Evolutionary conservation across 1,140 invertebrate species (phyloP).

Genomic region (Lamellibrachia luymesi): DNA sequence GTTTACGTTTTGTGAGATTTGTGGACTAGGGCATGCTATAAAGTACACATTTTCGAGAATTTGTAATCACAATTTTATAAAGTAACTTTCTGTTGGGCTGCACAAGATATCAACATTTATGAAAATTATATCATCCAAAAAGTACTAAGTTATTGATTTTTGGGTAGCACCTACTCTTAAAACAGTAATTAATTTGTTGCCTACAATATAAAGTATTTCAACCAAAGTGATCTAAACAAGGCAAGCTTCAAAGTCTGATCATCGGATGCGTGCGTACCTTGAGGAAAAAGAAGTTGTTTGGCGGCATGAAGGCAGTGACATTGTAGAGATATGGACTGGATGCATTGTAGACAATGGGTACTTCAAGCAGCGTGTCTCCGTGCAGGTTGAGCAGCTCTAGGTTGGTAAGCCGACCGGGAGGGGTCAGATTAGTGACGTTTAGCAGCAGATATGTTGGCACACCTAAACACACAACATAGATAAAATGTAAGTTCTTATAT

Average conservation of each 20-base stretch:
- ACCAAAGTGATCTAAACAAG: no score
- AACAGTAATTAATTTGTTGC: no score
- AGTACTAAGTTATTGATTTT: no score
- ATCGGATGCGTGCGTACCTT: constrained; percentile 49
- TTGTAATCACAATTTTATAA: no score
- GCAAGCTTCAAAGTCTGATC: neutral
- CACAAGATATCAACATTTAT: no score
- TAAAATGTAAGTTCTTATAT: neutral
- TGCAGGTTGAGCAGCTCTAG: constrained; percentile 60
- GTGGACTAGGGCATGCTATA: no score
- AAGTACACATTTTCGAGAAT: no score
- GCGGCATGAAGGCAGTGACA: constrained; percentile 44
- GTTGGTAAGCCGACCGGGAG: constrained; percentile 51
- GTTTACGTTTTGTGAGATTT: no score
- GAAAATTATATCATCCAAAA: no score
- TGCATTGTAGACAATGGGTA: constrained; percentile 49
- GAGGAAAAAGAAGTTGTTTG: constrained; percentile 61
- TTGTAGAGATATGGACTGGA: constrained; percentile 55
- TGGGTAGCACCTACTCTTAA: no score
- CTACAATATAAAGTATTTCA: no score
- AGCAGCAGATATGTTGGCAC: constrained; percentile 59
- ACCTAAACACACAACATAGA: constrained; percentile 44
- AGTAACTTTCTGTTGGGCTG: no score
- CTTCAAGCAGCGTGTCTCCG: constrained; percentile 55
- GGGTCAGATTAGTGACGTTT: constrained; percentile 56